Evolutionary conservation across 2,113 vertebrate species (phyloP), one percentile per base, ranked within the genome.

Genomic region (Serilophus lunatus): DNA sequence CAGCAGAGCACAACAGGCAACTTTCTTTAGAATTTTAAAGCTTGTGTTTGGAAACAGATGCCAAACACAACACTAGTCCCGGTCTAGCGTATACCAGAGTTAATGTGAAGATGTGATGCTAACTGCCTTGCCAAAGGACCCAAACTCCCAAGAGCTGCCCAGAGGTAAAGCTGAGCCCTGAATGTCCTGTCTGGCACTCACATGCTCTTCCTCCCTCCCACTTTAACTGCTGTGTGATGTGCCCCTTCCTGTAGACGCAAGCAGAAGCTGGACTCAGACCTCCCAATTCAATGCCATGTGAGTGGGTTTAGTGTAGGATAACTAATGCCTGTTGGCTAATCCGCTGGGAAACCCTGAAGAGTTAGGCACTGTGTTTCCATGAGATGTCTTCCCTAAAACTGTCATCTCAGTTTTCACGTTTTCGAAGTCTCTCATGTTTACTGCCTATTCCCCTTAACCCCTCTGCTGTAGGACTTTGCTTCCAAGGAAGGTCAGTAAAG

Each of bases 401-500:
- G 26, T n/a, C 45, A 36, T 23, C 42, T 64, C 84, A 20, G 42
- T 68, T 87, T 57, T 74, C 72, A n/a, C 3, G 2, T 53, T 24
- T 59, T 84, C 31, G 16, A 65, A 86, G 47, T 33, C 35, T 75
- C 70, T 64, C 3, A 2, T 76, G 66, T 82, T 93, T 85, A 77
- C 88, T 47, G 36, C 40, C 57, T 64, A 4, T 69, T 88, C 74
- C 33, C 42, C 42, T 79, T 42, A 79, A 79, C 82, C 44, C 68
- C 57, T 75, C 75, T 75, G 47, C 51, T 61, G 24, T 9, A 70
- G 36, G 1, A 1, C 38, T 87, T 74, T 1, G 0, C 76, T 92
- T 82, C 54, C 74, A 92, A 33, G 70, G 75, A 82, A 90, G 85
- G 82, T 90, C 88, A 88, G 75, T 93, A 79, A 65, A 28, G 61